Percentiles rank a stretch among this genome's conserved stretches.
These are phyloP conservation scores for Datnioides undecimradiatus DNA, from an alignment of 2,113 vertebrate species.

Conservation along the genomic window DNA sequence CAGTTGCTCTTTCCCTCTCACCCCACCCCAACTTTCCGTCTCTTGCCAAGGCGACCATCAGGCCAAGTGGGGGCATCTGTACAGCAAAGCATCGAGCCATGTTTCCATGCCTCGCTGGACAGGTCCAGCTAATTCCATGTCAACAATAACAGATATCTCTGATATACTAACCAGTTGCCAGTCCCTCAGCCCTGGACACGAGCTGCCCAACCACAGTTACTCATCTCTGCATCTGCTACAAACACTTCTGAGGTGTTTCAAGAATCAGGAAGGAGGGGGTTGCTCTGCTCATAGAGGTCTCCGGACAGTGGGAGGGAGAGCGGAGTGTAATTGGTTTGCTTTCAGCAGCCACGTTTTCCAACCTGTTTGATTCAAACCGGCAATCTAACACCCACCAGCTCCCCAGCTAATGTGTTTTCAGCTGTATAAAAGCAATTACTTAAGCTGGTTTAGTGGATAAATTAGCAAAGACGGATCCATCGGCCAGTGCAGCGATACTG, in stretches of 20 bases:
- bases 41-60: conserved; percentile 30
- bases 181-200: background rate
- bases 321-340: no score
- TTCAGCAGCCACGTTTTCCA: background rate
- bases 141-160: conserved; percentile 11
- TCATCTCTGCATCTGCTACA: background rate
- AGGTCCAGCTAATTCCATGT: conserved; percentile 1
- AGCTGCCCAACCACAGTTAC: background rate
- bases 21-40: conserved; percentile 13
- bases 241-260: background rate
- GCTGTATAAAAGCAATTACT: background rate
- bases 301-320: background rate
- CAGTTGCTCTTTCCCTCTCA: conserved; percentile 19
- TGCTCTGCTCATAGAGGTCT: background rate
- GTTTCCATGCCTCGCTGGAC: conserved; percentile 16
- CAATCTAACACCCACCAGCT: background rate
- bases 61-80: conserved; percentile 58
- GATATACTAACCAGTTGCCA: conserved; percentile 11
- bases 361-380: background rate
- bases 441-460: background rate
- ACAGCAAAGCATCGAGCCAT: conserved; percentile 20
- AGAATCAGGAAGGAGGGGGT: background rate
- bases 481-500: background rate
- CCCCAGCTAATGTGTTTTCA: background rate
- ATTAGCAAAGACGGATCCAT: background rate